These are phyloP conservation scores for Melinopterus prodromus DNA, from an alignment of 2,888 invertebrate genomes.

Conservation along the genomic window DNA sequence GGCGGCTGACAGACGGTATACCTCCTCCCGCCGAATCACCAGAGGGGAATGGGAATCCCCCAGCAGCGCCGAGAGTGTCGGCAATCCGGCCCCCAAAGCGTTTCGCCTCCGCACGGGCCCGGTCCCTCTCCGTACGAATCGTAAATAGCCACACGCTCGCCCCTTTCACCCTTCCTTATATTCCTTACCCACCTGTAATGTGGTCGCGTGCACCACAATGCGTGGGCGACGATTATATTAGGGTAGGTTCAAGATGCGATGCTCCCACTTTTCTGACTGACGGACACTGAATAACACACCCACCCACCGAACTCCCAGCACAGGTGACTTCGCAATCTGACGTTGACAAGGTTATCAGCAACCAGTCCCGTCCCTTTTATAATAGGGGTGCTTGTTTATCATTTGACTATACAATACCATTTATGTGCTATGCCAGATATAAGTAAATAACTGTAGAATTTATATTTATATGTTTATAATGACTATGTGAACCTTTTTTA, in stretches of 20 bases:
- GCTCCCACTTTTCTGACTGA: slow-evolving; percentile 15
- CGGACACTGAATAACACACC: background rate
- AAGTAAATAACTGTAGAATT: no score
- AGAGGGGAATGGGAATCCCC: slow-evolving; percentile 39
- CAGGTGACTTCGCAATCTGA: background rate
- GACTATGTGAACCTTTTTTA: no score
- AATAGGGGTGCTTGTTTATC: background rate
- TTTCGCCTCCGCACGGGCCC: slow-evolving; percentile 6
- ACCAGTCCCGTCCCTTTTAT: background rate
- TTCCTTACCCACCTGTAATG: slow-evolving; percentile 47
- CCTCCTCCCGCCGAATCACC: slow-evolving; percentile 39
- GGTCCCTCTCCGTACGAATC: slow-evolving; percentile 39
- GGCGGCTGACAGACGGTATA: slow-evolving; percentile 20
- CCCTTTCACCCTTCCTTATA: slow-evolving; percentile 42
- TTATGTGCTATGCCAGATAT: no score
- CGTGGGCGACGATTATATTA: slow-evolving; percentile 44
- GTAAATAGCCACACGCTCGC: slow-evolving; percentile 44
- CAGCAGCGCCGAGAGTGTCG: slow-evolving; percentile 38
- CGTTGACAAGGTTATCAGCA: background rate
- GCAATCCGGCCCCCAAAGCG: slow-evolving; percentile 25
- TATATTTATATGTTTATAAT: no score
- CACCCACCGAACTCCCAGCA: background rate
- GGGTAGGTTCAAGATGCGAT: slow-evolving; percentile 43
- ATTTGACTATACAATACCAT: background rate
- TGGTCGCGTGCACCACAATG: slow-evolving; percentile 50